Evolutionary conservation across 2,113 vertebrate species (phyloP), one percentile per base, ranked within the genome.

Genomic region (Chionodraco myersi): DNA sequence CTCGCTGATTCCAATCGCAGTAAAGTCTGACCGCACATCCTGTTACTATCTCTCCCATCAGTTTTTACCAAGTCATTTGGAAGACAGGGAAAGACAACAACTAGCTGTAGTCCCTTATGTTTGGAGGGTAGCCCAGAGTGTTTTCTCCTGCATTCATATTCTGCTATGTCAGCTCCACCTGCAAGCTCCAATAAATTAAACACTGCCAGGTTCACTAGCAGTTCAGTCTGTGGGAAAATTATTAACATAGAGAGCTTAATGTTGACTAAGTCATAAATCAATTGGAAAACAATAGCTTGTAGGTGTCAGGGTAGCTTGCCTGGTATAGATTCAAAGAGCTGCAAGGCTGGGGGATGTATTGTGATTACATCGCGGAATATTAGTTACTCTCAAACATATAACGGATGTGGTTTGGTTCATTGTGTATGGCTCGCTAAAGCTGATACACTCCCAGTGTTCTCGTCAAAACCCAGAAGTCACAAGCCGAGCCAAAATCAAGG

Each of bases 181-280:
- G 75, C 67, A 36, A 86, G 80, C 59, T 9, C 73, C 80, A 80
- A 83, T 89, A 87, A 87, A 91, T 91, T 77, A 77, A 77, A 83
- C 63, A 63, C 26, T 18, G 61, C 30, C 83, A 88, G 71, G 84
- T 82, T 83, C 74, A 76, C 72, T 56, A 74, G 75, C 73, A 80
- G 87, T 86, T 89, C 73, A 88, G 49, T 80, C 60, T 78, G 71
- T 82, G 78, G 72, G 81, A 84, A 88, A 88, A 64, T 51, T 72
- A 86, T 89, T 80, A 84, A 82, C 75, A 83, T 34, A 15, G 45
- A 73, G 79, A 85, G 79, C 76, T 73, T 82, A 80, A 80, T 86
- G 84, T 86, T 86, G 86, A 86, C 83, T 81, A 36, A 69, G 73
- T 80, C 79, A 88, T 86, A 89, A 86, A 93, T 93, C 85, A 83